Evolutionary conservation across 2,797 vertebrate genomes (phyloP).

Genomic region (Gymnoscopelus braueri): DNA sequence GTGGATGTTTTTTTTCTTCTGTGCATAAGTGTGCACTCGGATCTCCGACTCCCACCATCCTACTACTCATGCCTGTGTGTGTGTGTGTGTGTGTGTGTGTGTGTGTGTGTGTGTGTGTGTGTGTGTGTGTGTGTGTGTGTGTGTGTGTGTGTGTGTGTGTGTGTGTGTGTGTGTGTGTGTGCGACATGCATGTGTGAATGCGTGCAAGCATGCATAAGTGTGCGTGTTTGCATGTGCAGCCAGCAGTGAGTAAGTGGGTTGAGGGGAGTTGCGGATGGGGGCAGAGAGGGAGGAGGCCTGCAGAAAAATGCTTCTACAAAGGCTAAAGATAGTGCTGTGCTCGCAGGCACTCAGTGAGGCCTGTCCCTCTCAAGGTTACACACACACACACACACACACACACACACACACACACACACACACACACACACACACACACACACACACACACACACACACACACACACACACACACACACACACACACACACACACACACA

Average conservation of each 20-base stretch:
- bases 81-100: slow-evolving; percentile 38
- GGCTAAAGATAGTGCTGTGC: slow-evolving; percentile 84
- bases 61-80: slow-evolving; percentile 22
- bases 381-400: slow-evolving; percentile 12
- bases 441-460: slow-evolving; percentile 13
- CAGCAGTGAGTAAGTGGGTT: slow-evolving; percentile 67
- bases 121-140: slow-evolving; percentile 20
- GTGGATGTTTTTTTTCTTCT: not conserved
- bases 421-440: slow-evolving; percentile 44
- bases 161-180: slow-evolving; percentile 15
- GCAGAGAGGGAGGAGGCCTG: slow-evolving; percentile 61
- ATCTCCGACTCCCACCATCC: not conserved
- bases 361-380: slow-evolving; percentile 77
- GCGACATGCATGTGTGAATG: slow-evolving; percentile 6
- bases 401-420: slow-evolving; percentile 5
- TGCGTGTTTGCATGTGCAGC: slow-evolving; percentile 72
- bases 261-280: slow-evolving; percentile 52
- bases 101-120: slow-evolving; percentile 23
- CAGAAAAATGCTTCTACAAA: slow-evolving; percentile 75
- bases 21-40: not conserved
- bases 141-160: not conserved
- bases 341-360: slow-evolving; percentile 74
- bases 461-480: slow-evolving; percentile 11
- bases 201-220: slow-evolving; percentile 67
- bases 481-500: slow-evolving; percentile 44